Conservation (phyloP, 2,113 vertebrate species). For the Thermophis baileyi region DNA sequence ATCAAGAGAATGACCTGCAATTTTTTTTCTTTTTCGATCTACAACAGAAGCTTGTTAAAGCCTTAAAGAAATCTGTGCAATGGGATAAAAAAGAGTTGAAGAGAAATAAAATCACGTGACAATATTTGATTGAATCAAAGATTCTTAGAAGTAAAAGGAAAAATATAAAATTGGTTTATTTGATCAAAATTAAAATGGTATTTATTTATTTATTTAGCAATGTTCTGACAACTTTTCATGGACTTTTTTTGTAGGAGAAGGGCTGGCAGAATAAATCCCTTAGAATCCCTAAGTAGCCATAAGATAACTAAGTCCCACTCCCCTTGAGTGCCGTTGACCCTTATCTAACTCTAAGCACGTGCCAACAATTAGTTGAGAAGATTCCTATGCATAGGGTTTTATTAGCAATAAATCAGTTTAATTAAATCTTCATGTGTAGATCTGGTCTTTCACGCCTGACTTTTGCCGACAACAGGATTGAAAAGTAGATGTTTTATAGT, state of each 20-base stretch:
- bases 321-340: neutral
- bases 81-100: too few species aligned
- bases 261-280: neutral
- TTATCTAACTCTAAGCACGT: neutral
- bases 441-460: neutral
- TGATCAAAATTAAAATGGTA: neutral
- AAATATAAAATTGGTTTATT: neutral
- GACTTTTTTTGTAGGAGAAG: neutral
- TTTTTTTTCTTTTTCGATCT: too few species aligned
- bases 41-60: too few species aligned
- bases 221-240: neutral
- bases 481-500: neutral
- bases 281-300: neutral
- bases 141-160: neutral
- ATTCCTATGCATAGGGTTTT: neutral
- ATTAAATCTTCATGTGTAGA: neutral
- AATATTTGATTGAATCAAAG: neutral
- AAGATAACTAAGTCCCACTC: neutral
- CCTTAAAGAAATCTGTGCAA: too few species aligned
- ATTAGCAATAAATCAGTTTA: neutral
- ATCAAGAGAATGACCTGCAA: too few species aligned
- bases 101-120: too few species aligned
- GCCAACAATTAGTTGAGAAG: neutral
- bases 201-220: neutral
- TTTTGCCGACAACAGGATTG: neutral